These are phyloP conservation scores for Tachina grossa DNA, from an alignment of 2,888 invertebrate species.

Conservation along the genomic window DNA sequence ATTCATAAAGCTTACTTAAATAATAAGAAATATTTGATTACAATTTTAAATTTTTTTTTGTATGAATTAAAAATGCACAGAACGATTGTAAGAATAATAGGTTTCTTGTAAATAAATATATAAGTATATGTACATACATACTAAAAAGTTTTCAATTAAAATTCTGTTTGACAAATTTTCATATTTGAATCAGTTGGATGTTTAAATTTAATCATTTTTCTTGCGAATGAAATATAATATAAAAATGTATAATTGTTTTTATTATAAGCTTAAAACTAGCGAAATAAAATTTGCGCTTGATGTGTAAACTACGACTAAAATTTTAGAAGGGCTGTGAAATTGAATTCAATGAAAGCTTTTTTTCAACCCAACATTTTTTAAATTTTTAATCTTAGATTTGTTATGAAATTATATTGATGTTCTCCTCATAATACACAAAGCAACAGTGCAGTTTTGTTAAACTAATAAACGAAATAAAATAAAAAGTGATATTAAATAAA, in stretches of 20 bases:
- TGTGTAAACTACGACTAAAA: constrained; percentile 24
- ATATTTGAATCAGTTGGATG: background rate
- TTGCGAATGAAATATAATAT: constrained; percentile 21
- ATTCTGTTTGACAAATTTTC: constrained; percentile 6
- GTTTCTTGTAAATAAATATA: constrained; percentile 47
- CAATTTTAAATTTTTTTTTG: background rate
- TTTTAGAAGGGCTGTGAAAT: constrained; percentile 2
- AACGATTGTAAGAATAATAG: constrained; percentile 6
- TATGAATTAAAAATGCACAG: constrained; percentile 29
- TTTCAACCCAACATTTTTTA: background rate
- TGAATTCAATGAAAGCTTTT: background rate
- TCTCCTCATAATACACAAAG: background rate
- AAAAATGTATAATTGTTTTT: constrained; percentile 6
- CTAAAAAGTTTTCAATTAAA: constrained; percentile 32
- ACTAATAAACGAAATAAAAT: constrained; percentile 17
- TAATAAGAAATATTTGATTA: constrained; percentile 20
- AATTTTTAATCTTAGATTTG: background rate
- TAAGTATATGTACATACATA: constrained; percentile 18
- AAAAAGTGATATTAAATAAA: constrained; percentile 12
- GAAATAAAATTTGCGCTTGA: constrained; percentile 38
- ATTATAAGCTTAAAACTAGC: constrained; percentile 43
- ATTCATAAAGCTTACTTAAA: constrained; percentile 47
- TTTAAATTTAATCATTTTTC: background rate
- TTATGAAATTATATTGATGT: background rate
- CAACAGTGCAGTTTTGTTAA: constrained; percentile 8